Percentiles rank a stretch among this genome's conserved stretches.
Evolutionary conservation across 1,140 invertebrate species (phyloP).

Genomic region (Lordiphosa collinella): DNA sequence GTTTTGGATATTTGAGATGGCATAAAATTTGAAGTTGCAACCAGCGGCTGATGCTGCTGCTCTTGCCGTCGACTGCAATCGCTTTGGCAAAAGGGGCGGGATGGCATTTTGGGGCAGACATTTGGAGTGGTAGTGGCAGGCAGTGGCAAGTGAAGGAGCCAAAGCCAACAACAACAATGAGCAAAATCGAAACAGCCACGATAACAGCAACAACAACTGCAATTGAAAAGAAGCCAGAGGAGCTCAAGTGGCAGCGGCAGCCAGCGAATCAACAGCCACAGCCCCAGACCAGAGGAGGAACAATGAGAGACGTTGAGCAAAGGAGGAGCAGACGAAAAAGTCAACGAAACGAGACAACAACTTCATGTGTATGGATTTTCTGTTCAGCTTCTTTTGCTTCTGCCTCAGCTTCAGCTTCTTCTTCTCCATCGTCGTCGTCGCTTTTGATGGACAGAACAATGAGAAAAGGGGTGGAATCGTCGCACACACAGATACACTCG

Average conservation of each 20-base stretch:
- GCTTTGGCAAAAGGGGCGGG: neutral
- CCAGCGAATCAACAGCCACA: conserved; percentile 49
- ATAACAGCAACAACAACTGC: conserved; percentile 29
- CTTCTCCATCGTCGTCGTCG: conserved; percentile 20
- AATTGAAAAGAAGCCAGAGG: conserved; percentile 44
- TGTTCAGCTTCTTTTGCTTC: conserved; percentile 18
- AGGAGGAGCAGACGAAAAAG: conserved; percentile 53
- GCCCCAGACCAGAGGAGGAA: conserved; percentile 31
- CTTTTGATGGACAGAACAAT: conserved; percentile 79
- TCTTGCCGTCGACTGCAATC: neutral
- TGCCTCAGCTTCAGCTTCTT: conserved; percentile 3
- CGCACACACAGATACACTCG: conserved; percentile 19
- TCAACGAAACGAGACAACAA: conserved; percentile 55
- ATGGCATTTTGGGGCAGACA: too few species aligned
- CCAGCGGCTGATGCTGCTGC: neutral
- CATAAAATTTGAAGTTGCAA: too few species aligned
- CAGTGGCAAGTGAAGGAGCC: neutral
- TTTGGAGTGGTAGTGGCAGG: too few species aligned
- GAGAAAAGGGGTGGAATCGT: conserved; percentile 76
- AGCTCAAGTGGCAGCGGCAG: conserved; percentile 21
- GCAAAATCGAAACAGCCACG: conserved; percentile 8
- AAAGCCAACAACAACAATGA: conserved; percentile 33
- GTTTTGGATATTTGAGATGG: too few species aligned
- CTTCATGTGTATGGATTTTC: conserved; percentile 38
- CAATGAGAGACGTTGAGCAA: conserved; percentile 43